Base-by-base conservation (phyloP, 2,797 vertebrate genomes). In the Acestrorhynchus altus region DNA sequence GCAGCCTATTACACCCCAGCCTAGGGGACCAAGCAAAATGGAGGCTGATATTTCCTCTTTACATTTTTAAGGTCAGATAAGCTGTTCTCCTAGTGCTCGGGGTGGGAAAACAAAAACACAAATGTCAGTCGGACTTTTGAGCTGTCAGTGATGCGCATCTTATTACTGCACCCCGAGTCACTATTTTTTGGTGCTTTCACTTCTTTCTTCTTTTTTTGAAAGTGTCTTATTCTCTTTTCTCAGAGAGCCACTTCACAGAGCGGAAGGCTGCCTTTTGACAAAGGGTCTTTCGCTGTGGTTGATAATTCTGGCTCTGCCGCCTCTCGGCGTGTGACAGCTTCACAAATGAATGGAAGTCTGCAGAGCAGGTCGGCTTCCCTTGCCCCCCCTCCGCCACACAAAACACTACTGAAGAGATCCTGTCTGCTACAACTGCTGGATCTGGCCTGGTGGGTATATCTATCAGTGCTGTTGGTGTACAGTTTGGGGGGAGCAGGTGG, bases 211-310 rank as follows among this genome's bases (percentile, higher is more conserved):
- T 10, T 54, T 60, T 72, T 49, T 66, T 66, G 72, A 31, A 31
- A 56, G 39, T 31, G 65, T 72, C 49, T 78, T 68, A 68, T 81
- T 72, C 15, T 39, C 13, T 20, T 60, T 60, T 60, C 59, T 66
- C 57, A 54, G 35, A 54, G 31, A 66, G 67, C 56, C 44, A 78
- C 46, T 78, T 56, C 63, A 61, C 70, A 65, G 44, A 56, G 52
- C 47, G 61, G 52, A 67, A 47, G 39, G 47, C 71, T 80, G 66
- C n/a, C 67, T 74, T 74, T 61, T 80, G 80, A 80, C 66, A 72
- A 76, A 84, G 61, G 72, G 71, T 78, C 57, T 47, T 57, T 42
- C 22, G 68, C 47, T 20, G 66, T 72, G 78, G 8, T 46, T 70
- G 28, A 47, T 82, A 46, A 74, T 74, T 63, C 61, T 56, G 80